A percentile compares a stretch with the other conserved stretches of the same genome.
Conservation (phyloP, 2,888 invertebrate genomes). For the Drosophila imparisetae region DNA sequence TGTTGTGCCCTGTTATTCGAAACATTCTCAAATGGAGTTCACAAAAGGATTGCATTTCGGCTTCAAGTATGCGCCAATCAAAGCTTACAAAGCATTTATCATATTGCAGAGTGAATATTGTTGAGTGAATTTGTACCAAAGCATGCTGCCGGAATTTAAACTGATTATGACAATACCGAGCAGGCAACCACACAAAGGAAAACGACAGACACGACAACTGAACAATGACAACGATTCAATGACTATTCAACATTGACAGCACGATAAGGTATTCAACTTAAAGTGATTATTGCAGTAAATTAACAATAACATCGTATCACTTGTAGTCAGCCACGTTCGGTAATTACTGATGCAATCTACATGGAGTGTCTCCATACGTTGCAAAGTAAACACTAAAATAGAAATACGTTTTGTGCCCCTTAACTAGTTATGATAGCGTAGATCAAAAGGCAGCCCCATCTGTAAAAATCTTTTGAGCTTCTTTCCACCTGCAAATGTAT, state of each 20-base stretch:
- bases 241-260: neutral
- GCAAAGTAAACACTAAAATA: neutral
- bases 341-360: too few relatives aligned
- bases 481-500: neutral
- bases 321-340: neutral
- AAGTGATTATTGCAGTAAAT: neutral
- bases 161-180: neutral
- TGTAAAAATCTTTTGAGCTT: neutral
- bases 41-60: too few relatives aligned
- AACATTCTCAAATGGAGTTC: too few relatives aligned
- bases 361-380: neutral
- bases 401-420: neutral
- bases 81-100: neutral
- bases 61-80: too few relatives aligned
- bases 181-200: neutral
- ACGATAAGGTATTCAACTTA: neutral
- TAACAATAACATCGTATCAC: neutral
- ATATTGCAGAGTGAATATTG: neutral
- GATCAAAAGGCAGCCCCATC: neutral
- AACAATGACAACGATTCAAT: neutral
- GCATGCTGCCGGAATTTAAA: neutral
- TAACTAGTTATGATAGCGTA: neutral
- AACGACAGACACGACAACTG: neutral
- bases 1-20: too few relatives aligned
- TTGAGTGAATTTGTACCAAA: neutral